Base-by-base conservation (phyloP, 2,797 vertebrate genomes). In the Pteronotus mesoamericanus region DNA sequence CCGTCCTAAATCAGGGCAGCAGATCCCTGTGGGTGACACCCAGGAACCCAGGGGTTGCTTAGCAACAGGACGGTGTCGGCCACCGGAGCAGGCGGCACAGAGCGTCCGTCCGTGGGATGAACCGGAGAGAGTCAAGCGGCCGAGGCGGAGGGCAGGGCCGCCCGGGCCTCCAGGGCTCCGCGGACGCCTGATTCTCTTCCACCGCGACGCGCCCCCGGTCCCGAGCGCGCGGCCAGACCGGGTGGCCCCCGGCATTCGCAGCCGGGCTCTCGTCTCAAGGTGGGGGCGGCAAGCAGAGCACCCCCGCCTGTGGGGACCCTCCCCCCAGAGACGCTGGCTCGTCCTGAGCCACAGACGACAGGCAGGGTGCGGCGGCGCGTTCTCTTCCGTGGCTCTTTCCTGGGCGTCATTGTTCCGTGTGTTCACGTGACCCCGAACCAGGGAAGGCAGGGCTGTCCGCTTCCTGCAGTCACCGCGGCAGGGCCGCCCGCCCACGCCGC, bases 1-100 rank as follows among this genome's bases (percentile, higher is more conserved):
- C 61, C 93, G 74, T 86, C 95, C 96, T 86, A 91, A 94, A 85
- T 96, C 85, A 91, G 97, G 97, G 97, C 97, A 95, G 94, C 97
- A 98, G 98, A 98, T 98, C 98, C 98, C 98, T 39, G 95, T 98
- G 98, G 86, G 96, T 97, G 98, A 98, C 95, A 95, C 97, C 98
- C 97, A 91, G 98, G 98, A 98, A 98, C 97, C 97, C 95, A 74
- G 96, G 7, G 92, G 98, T 99, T 98, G 98, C 98, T 93, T 98
- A 98, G 99, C 98, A 99, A 98, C 99, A 1, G 34, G 79, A 96
- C 84, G 96, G 98, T 98, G 98, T 97, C 97, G 61, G 98, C 97
- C 98, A 96, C 96, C 98, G 83, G 96, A 97, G 98, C 98, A 97
- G 97, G 92, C 87, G 69, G 97, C 97, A 98, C 96, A 96, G 98